phyloP scores from a whole-genome alignment of 1,140 invertebrate genomes.

The Medauroidea extradentata region DNA sequence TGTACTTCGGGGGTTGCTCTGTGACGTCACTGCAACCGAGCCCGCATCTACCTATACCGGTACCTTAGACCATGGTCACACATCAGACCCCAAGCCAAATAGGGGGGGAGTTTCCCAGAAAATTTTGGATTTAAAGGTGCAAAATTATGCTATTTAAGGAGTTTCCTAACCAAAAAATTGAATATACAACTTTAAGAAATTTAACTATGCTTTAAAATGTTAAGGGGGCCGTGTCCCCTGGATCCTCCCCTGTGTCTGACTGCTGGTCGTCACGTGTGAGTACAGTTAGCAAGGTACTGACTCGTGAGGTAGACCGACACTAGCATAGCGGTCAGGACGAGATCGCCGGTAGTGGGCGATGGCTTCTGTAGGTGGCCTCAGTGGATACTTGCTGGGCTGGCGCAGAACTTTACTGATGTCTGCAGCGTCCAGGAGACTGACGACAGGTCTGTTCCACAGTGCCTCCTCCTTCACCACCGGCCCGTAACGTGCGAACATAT shows the following conservation, averaged over 20 bases:
- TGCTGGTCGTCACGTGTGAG: not conserved
- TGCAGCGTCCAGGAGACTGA: constrained; percentile 67
- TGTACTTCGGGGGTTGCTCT: too few relatives aligned
- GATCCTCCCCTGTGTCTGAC: not conserved
- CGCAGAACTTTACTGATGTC: constrained; percentile 76
- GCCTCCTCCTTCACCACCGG: constrained; percentile 71
- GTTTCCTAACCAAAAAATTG: too few relatives aligned
- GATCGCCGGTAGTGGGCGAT: constrained; percentile 68
- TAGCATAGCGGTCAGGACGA: constrained; percentile 73
- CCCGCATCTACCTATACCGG: too few relatives aligned
- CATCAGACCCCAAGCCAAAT: not conserved
- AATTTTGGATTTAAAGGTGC: too few relatives aligned
- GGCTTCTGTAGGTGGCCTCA: constrained; percentile 77
- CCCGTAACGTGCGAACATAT: constrained; percentile 68
- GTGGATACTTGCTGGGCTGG: constrained; percentile 63
- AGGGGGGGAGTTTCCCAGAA: not conserved
- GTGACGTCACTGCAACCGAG: too few relatives aligned
- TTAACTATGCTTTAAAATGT: not conserved
- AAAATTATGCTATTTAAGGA: too few relatives aligned
- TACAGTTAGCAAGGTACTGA: constrained; percentile 45
- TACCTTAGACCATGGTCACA: too few relatives aligned
- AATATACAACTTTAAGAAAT: too few relatives aligned
- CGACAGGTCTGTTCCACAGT: constrained; percentile 65
- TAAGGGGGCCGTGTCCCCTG: too few relatives aligned
- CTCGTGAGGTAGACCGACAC: constrained; percentile 76